Evolutionary conservation across 1,140 invertebrate genomes (phyloP).

Genomic region (Mesaphorura yosii): DNA sequence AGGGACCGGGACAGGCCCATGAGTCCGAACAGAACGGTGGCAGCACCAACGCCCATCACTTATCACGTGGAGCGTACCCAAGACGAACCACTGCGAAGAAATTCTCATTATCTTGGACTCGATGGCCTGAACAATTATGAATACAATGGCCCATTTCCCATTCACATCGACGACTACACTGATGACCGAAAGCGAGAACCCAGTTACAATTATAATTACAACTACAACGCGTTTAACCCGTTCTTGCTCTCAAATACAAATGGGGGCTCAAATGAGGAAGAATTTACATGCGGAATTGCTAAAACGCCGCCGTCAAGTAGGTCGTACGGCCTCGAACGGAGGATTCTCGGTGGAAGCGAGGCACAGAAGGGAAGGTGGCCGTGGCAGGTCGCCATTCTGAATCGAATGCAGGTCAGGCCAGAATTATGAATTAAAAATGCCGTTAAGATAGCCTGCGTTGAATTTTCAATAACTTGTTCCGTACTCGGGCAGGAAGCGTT

Average conservation of each 20-base stretch:
- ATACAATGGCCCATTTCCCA: not conserved
- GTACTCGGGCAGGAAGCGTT: conserved; percentile 67
- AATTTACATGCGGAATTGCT: conserved; percentile 30
- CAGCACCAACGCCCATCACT: no score
- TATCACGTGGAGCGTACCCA: no score
- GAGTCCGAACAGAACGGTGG: no score
- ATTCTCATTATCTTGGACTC: no score
- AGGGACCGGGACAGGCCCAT: no score
- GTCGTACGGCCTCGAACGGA: conserved; percentile 37
- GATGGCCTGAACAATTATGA: no score
- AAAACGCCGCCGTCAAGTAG: conserved; percentile 11
- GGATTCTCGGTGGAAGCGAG: conserved; percentile 74
- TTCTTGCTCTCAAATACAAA: not conserved
- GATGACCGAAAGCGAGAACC: no score
- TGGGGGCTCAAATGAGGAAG: not conserved
- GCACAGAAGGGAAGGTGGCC: conserved; percentile 71
- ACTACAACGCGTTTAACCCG: not conserved
- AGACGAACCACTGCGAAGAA: no score
- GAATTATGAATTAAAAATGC: no score
- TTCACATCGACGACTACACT: not conserved
- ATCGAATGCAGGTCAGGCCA: conserved; percentile 61
- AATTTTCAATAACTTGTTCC: no score
- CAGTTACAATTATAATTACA: no score
- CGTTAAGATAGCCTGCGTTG: no score
- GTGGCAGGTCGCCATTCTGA: conserved; percentile 74